phyloP scores from a whole-genome alignment of 2,113 vertebrate genomes.

The Microcebus jonahi region DNA sequence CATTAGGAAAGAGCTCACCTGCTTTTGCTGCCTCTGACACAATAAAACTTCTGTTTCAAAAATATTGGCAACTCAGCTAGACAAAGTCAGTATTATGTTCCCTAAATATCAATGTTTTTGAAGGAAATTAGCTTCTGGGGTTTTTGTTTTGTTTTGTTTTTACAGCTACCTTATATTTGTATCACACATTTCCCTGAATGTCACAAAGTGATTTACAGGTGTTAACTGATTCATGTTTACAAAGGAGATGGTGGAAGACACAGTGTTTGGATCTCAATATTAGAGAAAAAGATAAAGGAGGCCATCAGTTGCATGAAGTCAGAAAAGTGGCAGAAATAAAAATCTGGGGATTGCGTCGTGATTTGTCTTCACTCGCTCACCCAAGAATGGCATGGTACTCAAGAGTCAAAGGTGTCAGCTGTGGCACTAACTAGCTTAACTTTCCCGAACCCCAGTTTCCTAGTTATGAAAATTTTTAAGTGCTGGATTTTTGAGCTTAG shows the following conservation, averaged over 20 bases:
- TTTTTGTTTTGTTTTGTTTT: constrained; percentile 26
- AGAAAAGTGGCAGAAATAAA: constrained; percentile 31
- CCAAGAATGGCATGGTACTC: background rate
- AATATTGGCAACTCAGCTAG: constrained; percentile 35
- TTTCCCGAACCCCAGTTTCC: background rate
- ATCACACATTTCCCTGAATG: constrained; percentile 49
- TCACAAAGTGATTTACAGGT: constrained; percentile 67
- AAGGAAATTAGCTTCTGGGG: constrained; percentile 66
- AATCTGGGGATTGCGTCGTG: background rate
- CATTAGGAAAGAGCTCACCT: constrained; percentile 49
- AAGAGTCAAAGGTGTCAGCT: background rate
- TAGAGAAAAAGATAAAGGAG: constrained; percentile 45
- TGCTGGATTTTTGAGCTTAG: background rate
- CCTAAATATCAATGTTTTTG: constrained; percentile 51
- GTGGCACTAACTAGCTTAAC: background rate
- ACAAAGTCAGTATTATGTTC: constrained; percentile 65
- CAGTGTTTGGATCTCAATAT: background rate
- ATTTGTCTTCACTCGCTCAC: background rate
- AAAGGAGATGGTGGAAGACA: constrained; percentile 22
- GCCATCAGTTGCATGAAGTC: background rate
- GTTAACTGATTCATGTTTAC: constrained; percentile 48
- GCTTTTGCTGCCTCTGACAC: constrained; percentile 16
- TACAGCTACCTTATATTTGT: constrained; percentile 69
- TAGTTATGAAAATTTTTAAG: background rate
- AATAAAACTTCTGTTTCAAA: constrained; percentile 68